phyloP scores from a whole-genome alignment of 37 sponge, comb jelly and placozoan species.

The Spongilla lacustris region DNA sequence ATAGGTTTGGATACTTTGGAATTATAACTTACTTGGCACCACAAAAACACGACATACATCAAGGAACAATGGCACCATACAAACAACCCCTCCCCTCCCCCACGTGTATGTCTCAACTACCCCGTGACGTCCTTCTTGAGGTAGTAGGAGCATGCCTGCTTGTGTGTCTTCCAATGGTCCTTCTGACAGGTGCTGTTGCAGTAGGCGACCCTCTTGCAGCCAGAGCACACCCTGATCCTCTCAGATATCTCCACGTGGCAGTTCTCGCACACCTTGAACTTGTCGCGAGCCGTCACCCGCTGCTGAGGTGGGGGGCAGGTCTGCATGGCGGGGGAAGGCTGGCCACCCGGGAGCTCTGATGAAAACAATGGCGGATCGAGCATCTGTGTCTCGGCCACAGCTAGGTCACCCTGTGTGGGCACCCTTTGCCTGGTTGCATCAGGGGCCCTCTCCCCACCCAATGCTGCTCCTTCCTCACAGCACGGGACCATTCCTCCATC shows the following conservation, averaged over 20 bases:
- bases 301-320: neutral
- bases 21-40: too few species aligned
- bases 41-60: too few species aligned
- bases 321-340: neutral
- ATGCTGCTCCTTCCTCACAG: too few species aligned
- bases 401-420: neutral
- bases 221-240: conserved; percentile 46
- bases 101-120: too few species aligned
- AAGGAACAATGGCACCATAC: too few species aligned
- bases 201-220: conserved; percentile 70
- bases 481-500: neutral
- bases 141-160: conserved; percentile 56
- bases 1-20: too few species aligned
- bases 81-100: neutral
- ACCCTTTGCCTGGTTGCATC: too few species aligned
- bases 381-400: neutral
- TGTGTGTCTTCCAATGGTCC: conserved; percentile 78
- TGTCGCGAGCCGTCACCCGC: conserved; percentile 40
- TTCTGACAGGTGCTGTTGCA: conserved; percentile 73
- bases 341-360: neutral
- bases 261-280: conserved; percentile 46
- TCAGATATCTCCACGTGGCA: conserved; percentile 32
- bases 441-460: too few species aligned
- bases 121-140: conserved; percentile 33
- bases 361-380: neutral